phyloP scores from a whole-genome alignment of 2,888 invertebrate species.

The Timema cristinae region DNA sequence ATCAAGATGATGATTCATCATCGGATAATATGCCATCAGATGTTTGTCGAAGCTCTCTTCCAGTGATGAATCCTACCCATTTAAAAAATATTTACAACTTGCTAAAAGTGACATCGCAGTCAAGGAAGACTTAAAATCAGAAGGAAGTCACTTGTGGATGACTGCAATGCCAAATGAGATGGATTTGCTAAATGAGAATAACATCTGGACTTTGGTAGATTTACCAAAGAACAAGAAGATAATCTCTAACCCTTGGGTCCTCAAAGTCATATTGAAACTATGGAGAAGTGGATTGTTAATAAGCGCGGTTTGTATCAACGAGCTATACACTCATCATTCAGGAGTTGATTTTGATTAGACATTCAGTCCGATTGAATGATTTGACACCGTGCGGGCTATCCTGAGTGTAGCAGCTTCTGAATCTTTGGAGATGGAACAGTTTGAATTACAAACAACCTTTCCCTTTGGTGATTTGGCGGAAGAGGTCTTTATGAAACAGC shows the following conservation, averaged over 20 bases:
- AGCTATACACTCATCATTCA: slow-evolving; percentile 34
- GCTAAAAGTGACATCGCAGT: background rate
- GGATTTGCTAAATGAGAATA: background rate
- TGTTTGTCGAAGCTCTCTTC: too few species aligned
- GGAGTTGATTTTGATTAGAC: slow-evolving; percentile 38
- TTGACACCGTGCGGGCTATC: slow-evolving; percentile 35
- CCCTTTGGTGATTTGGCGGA: slow-evolving; percentile 30
- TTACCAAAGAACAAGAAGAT: slow-evolving; percentile 11
- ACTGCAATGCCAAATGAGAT: background rate
- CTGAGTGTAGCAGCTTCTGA: slow-evolving; percentile 33
- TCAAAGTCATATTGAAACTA: background rate
- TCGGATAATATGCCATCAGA: too few species aligned
- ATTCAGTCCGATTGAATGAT: slow-evolving; percentile 37
- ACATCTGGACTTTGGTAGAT: background rate
- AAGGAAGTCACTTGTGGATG: background rate
- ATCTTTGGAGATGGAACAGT: too few species aligned
- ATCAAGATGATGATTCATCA: too few species aligned
- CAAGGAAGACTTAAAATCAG: background rate
- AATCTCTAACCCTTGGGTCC: background rate
- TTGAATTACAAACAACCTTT: too few species aligned
- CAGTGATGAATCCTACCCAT: too few species aligned
- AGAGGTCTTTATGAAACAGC: background rate
- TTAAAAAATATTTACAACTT: background rate
- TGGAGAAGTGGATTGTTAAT: slow-evolving; percentile 31
- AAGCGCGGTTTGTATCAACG: slow-evolving; percentile 37